Evolutionary conservation across 2,113 vertebrate species (phyloP), one percentile per base, ranked within the genome.

Genomic region (Notothenia rossii): DNA sequence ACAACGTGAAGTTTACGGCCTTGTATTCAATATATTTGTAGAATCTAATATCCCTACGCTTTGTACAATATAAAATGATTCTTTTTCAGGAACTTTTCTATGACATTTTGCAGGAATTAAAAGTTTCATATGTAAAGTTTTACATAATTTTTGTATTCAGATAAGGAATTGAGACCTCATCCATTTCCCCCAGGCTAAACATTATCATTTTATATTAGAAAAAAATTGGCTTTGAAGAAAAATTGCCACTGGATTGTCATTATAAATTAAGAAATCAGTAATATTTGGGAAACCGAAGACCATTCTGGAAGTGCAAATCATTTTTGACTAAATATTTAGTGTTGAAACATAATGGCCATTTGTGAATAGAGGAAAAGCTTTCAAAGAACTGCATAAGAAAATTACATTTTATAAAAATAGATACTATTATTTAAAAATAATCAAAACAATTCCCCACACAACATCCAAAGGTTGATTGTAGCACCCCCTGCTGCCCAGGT

Each of bases 311-410:
- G n/a, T 40, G 68, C 54, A 10, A 46, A 60, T 46, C 13, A 60
- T 72, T 77, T 15, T 53, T 55, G 33, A 53, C 40, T 48, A 20
- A 43, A 79, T 4, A 70, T 50, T 12, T 54, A 51, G n/a, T 53
- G 22, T 82, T 91, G 87, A 86, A 87, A 89, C 80, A 64, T 78
- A 3, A 79, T 84, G 83, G 79, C 79, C 76, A 77, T 69, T 64
- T 76, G 22, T 8, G 25, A 72, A 62, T 63, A 76, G 15, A 54
- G 63, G 22, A 74, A 68, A 79, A 25, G 14, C 7, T 51, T 61
- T 48, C 7, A n/a, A 74, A 54, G 18, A 46, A 64, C 33, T 49
- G 20, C n/a, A 54, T 74, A 11, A 46, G 33, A 81, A 66, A 60
- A n/a, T 20, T 40, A 46, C 48, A 72, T 75, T 79, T 72, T 55